Evolutionary conservation across 2,113 vertebrate genomes (phyloP).

Genomic region (Callospermophilus lateralis): DNA sequence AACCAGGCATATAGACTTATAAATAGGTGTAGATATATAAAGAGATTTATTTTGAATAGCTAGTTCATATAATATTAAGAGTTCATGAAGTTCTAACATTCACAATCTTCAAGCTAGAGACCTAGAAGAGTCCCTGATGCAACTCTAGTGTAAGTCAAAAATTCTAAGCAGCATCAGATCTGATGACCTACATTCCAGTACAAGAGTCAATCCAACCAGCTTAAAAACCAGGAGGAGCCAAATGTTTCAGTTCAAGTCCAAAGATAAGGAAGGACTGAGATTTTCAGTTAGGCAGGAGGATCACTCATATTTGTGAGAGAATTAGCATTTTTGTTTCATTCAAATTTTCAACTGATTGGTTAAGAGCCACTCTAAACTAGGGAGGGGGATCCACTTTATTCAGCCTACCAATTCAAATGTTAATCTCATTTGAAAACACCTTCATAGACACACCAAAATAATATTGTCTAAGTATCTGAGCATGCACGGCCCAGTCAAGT

Average conservation of each 20-base stretch:
- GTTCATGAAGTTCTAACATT: neutral
- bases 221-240: neutral
- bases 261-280: neutral
- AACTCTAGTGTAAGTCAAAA: neutral
- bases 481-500: neutral
- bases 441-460: neutral
- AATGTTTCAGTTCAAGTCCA: neutral
- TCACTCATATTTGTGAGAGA: rapidly evolving
- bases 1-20: neutral
- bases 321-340: neutral
- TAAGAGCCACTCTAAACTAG: neutral
- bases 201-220: neutral
- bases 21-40: neutral
- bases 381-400: neutral
- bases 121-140: neutral
- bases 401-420: neutral
- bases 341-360: neutral
- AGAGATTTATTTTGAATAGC: neutral
- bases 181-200: neutral
- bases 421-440: neutral
- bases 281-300: neutral
- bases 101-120: neutral
- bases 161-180: neutral
- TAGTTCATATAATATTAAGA: neutral
- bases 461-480: neutral